Evolutionary conservation across 2,888 invertebrate genomes (phyloP).

Genomic region (Macrophya alboannulata): DNA sequence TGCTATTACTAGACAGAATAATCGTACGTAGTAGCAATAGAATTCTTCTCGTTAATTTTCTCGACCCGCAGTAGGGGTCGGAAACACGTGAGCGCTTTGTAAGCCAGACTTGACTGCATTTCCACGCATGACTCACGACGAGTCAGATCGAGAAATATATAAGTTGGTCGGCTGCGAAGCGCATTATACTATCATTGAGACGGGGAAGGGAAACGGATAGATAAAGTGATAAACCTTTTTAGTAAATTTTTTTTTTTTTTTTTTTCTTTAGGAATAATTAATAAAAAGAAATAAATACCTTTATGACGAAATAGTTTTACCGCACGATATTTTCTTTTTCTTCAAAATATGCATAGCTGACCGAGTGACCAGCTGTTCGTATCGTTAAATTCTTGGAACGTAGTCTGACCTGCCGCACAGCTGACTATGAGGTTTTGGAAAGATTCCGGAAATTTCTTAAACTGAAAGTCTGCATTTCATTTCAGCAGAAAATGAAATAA

Average conservation of each 20-base stretch:
- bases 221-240: background rate
- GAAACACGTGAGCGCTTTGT: slow-evolving; percentile 26
- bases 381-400: background rate
- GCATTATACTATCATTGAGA: background rate
- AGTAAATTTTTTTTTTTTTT: background rate
- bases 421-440: background rate
- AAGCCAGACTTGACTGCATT: slow-evolving; percentile 59
- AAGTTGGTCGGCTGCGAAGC: background rate
- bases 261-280: background rate
- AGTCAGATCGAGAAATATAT: background rate
- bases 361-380: background rate
- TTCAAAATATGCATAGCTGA: background rate
- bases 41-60: slow-evolving; percentile 23
- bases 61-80: slow-evolving; percentile 24
- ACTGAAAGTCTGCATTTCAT: background rate
- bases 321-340: background rate
- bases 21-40: background rate
- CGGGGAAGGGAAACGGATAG: background rate
- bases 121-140: slow-evolving; percentile 75
- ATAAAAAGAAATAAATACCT: background rate
- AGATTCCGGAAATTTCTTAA: background rate
- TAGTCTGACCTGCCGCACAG: slow-evolving; percentile 1
- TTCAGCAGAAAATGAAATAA: background rate
- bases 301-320: background rate
- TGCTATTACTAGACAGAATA: background rate